Evolutionary conservation across 2,113 vertebrate species (phyloP).

Genomic region (Aythya baeri): DNA sequence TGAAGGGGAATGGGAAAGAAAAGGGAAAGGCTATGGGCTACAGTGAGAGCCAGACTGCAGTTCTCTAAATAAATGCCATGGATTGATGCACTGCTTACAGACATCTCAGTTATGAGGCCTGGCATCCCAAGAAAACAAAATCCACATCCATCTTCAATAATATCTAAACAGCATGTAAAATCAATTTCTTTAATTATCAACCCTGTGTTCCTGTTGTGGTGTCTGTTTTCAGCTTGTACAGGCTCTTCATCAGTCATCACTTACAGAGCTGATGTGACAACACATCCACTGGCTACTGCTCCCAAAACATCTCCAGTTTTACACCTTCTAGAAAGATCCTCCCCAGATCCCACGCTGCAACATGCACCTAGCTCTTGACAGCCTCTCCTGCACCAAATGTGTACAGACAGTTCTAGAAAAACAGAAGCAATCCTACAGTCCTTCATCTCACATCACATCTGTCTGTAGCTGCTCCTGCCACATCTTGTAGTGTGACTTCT

Average conservation of each 20-base stretch:
- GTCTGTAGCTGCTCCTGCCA: not conserved
- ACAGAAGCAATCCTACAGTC: not conserved
- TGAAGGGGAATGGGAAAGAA: not conserved
- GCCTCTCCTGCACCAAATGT: not conserved
- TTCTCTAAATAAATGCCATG: not conserved
- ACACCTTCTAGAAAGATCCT: not conserved
- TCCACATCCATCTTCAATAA: not conserved
- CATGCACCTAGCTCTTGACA: not conserved
- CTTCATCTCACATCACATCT: not conserved
- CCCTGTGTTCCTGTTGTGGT: not conserved
- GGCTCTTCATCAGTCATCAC: not conserved
- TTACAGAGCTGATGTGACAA: not conserved
- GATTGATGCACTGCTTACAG: slow-evolving; percentile 33
- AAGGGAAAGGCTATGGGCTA: not conserved
- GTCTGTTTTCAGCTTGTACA: not conserved
- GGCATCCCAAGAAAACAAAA: slow-evolving; percentile 31
- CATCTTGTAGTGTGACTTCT: not conserved
- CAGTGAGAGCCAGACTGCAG: not conserved
- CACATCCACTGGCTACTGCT: not conserved
- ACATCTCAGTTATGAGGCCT: not conserved
- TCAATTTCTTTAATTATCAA: not conserved
- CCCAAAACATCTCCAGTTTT: not conserved
- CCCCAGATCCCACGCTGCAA: not conserved
- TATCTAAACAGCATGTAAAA: not conserved
- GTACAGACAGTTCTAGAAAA: not conserved